phyloP scores from a whole-genome alignment of 2,888 invertebrate genomes.

The Protodeltote pygarga region DNA sequence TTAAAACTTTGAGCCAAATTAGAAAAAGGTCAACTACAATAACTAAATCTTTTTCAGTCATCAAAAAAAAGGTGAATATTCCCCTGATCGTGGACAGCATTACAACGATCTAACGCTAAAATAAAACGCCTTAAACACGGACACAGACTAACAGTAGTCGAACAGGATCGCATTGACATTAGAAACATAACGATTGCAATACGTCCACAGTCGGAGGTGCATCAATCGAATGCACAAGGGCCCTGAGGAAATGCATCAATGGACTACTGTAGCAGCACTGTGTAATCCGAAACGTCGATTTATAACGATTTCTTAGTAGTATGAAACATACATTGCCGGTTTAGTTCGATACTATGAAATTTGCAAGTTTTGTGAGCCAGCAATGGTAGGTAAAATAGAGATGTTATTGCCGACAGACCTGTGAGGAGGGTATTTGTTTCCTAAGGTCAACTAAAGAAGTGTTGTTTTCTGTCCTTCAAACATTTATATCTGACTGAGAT shows the following conservation, averaged over 20 bases:
- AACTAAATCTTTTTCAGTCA: background rate
- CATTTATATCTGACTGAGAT: constrained; percentile 48
- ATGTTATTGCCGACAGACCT: background rate
- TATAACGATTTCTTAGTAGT: background rate
- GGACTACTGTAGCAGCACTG: constrained; percentile 54
- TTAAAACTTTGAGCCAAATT: too few species aligned
- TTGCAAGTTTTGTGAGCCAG: background rate
- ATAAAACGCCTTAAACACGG: constrained; percentile 72
- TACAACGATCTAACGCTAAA: constrained; percentile 48
- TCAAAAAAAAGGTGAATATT: constrained; percentile 5
- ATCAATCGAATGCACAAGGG: constrained; percentile 80
- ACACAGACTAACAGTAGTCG: constrained; percentile 72
- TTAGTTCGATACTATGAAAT: constrained; percentile 1
- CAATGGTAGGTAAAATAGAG: background rate
- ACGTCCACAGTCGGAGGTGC: constrained; percentile 72
- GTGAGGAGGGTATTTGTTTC: constrained; percentile 39
- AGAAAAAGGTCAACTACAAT: background rate
- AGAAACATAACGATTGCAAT: constrained; percentile 83
- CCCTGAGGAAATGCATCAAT: constrained; percentile 79
- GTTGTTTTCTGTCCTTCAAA: constrained; percentile 54
- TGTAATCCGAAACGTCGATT: constrained; percentile 25
- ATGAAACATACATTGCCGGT: constrained; percentile 10
- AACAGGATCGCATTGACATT: constrained; percentile 79
- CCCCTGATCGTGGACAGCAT: constrained; percentile 14
- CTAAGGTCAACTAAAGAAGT: constrained; percentile 61